These are phyloP conservation scores for Lethenteron camtschaticum DNA, from an alignment of 2,113 vertebrate genomes.

Conservation along the genomic window DNA sequence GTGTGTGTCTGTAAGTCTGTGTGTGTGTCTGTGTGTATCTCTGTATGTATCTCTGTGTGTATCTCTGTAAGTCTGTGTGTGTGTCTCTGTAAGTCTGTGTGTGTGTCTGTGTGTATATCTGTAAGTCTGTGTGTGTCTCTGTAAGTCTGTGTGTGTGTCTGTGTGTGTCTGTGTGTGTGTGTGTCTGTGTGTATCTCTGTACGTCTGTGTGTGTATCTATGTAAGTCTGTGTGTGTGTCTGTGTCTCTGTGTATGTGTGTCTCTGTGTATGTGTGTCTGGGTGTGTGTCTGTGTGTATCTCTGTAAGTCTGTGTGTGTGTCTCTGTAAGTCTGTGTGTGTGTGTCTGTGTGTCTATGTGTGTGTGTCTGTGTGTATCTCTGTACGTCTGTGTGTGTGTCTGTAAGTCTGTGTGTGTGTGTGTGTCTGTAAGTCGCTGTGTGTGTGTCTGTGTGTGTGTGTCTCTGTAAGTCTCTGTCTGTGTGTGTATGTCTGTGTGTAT, in stretches of 20 bases:
- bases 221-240: too few species aligned
- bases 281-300: too few species aligned
- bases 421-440: neutral
- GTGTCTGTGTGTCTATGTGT: neutral
- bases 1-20: too few species aligned
- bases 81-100: neutral
- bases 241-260: too few species aligned
- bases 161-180: neutral
- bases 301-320: neutral
- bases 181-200: too few species aligned
- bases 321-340: neutral
- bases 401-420: neutral
- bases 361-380: neutral
- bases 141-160: neutral
- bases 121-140: neutral
- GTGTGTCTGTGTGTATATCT: neutral
- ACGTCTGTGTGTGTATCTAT: too few species aligned
- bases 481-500: neutral
- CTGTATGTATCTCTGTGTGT: neutral
- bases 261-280: too few species aligned
- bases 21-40: too few species aligned
- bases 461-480: neutral
- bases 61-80: neutral
- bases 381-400: neutral
- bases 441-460: constrained; percentile 1